Conservation (phyloP, 2,888 invertebrate genomes). For the Ennomos erosarius region DNA sequence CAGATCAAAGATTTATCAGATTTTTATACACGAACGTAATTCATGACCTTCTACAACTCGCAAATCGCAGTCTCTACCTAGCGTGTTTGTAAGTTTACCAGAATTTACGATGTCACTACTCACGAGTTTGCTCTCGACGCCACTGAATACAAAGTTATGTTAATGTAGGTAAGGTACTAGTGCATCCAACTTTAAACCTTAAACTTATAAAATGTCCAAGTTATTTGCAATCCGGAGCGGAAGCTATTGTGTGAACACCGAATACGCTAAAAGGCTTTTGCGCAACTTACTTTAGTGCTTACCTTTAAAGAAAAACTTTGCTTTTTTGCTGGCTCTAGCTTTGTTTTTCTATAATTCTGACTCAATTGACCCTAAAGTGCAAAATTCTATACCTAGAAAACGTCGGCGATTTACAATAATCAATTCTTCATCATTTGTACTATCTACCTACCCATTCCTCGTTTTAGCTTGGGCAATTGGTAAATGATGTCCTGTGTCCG, state of each 20-base stretch:
- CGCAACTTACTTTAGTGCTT: conserved; percentile 27
- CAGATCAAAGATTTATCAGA: conserved; percentile 45
- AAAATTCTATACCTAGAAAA: no score
- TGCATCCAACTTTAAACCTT: conserved; percentile 72
- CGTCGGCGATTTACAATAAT: no score
- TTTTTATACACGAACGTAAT: conserved; percentile 57
- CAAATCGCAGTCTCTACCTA: conserved; percentile 72
- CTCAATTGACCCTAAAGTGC: no score
- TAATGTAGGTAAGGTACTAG: conserved; percentile 66
- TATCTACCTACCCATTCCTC: no score
- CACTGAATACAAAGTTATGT: conserved; percentile 82
- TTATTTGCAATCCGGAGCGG: conserved; percentile 64
- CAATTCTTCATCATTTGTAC: no score
- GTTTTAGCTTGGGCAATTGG: no score
- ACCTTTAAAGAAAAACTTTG: conserved; percentile 26
- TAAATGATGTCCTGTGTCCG: no score
- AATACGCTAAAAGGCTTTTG: conserved; percentile 37
- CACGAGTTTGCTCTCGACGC: conserved; percentile 72
- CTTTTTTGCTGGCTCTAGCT: conserved; percentile 10
- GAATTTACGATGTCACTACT: conserved; percentile 79
- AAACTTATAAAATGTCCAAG: conserved; percentile 74
- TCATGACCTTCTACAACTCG: conserved; percentile 72
- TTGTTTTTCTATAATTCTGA: conserved; percentile 10
- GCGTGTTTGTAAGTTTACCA: conserved; percentile 75
- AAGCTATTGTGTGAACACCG: conserved; percentile 48